phyloP scores from a whole-genome alignment of 1,140 invertebrate genomes.

The Drosophila teissieri region DNA sequence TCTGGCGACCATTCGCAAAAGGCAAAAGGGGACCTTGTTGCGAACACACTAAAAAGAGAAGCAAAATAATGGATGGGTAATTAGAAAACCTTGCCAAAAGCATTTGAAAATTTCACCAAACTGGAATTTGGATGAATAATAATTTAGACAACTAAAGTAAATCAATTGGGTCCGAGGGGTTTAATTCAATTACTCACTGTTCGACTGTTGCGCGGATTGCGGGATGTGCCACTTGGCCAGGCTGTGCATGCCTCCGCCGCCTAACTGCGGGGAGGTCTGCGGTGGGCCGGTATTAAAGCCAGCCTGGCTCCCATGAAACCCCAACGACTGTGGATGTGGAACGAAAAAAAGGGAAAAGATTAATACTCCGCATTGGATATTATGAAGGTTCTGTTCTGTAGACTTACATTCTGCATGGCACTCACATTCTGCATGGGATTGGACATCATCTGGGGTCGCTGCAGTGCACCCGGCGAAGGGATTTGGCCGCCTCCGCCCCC shows the following conservation, averaged over 20 bases:
- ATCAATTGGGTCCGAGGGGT: not conserved
- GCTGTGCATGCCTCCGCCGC: slow-evolving; percentile 71
- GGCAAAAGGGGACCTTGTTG: slow-evolving; percentile 81
- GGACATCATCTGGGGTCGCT: slow-evolving; percentile 77
- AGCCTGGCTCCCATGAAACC: slow-evolving; percentile 84
- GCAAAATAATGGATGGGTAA: not conserved
- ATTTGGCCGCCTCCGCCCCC: slow-evolving; percentile 72
- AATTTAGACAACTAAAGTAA: not conserved
- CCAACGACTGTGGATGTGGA: slow-evolving; percentile 72
- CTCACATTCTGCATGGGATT: slow-evolving; percentile 84
- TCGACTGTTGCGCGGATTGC: slow-evolving; percentile 86
- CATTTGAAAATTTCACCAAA: not conserved
- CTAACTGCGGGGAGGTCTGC: slow-evolving; percentile 70
- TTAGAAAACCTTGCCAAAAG: not conserved
- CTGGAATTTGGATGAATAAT: not conserved
- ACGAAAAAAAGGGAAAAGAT: not conserved
- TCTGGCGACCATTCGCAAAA: slow-evolving; percentile 84
- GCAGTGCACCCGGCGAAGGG: slow-evolving; percentile 74
- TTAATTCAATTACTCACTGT: slow-evolving; percentile 69
- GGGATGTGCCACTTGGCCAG: slow-evolving; percentile 89
- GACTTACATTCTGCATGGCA: not conserved
- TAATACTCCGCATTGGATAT: not conserved
- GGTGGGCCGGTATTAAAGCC: slow-evolving; percentile 82
- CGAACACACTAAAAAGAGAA: slow-evolving; percentile 57
- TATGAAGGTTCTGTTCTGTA: not conserved